Evolutionary conservation across 2,797 vertebrate species (phyloP), one percentile per base, ranked within the genome.

Genomic region (Dryobates pubescens): DNA sequence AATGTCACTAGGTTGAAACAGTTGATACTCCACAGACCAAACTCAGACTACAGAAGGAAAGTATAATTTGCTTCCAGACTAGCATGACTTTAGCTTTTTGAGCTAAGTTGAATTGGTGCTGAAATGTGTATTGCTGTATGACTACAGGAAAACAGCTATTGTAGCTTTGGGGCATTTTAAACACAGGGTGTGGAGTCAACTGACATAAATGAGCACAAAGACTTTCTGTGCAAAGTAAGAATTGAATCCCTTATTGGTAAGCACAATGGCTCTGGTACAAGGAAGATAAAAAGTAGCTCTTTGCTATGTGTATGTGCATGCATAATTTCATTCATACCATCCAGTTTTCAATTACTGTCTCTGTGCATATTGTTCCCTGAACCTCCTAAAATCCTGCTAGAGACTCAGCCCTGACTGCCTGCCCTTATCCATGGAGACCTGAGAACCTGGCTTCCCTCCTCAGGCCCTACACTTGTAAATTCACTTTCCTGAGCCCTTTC

Each of bases 151-250:
- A 96, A 74, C 34, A 79, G 29, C 69, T 74, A 19, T 59, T 90
- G 58, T 34, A 88, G 89, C 61, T 79, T 79, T 30, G 34, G 58
- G 86, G 76, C 36, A 84, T 89, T 78, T 70, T 71, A 88, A 92
- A 81, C 51, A 59, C 13, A 62, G 30, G 23, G 49, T 2, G 0
- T 81, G 62, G 73, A 84, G 61, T 92, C 82, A 74, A 82, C 38
- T 26, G 45, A 69, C 54, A 64, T 64, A 80, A 86, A 69, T 41
- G 27, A 57, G 43, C 59, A 95, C 67, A 82, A 71, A 88, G 89
- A 45, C 15, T 78, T 89, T 86, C 82, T 84, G 53, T 82, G 41
- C 59, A 90, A 89, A 91, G 36, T 41, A 84, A 84, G 49, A 94
- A 76, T 78, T 59, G 0, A 70, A 69, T 75, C 86, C 23, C 26